A percentile compares a stretch with the other conserved stretches of the same genome.
These are phyloP conservation scores for Thecocarcelia acutangulata DNA, from an alignment of 2,888 invertebrate genomes.

Conservation along the genomic window DNA sequence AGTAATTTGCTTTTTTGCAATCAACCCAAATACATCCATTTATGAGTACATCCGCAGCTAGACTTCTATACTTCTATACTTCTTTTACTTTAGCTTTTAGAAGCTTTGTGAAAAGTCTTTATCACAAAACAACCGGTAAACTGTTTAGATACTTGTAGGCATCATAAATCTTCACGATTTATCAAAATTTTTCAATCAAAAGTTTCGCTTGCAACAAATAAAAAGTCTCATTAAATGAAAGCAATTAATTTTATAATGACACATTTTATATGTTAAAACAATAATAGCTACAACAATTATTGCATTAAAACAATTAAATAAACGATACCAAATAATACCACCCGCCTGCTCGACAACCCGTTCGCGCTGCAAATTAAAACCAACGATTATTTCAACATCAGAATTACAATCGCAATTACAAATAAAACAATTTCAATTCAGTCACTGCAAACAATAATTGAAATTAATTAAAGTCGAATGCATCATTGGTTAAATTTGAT, in stretches of 20 bases:
- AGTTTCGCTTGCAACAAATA: not conserved
- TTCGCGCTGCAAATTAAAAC: constrained; percentile 21
- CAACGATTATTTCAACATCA: constrained; percentile 48
- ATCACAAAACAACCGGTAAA: no score
- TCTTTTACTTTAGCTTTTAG: no score
- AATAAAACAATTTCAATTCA: constrained; percentile 54
- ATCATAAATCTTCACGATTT: not conserved
- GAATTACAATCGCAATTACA: constrained; percentile 53
- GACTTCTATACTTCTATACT: no score
- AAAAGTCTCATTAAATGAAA: constrained; percentile 33
- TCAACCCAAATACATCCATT: no score
- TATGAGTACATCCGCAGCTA: no score
- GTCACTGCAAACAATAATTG: constrained; percentile 61
- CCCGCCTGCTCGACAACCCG: not conserved
- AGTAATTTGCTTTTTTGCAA: no score
- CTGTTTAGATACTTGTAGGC: no score
- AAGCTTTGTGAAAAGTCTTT: no score
- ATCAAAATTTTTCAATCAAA: not conserved
- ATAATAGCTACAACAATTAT: constrained; percentile 46
- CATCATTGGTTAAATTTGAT: constrained; percentile 62
- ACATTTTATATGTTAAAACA: constrained; percentile 24
- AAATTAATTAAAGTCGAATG: constrained; percentile 65
- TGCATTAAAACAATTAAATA: constrained; percentile 41
- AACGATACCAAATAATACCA: constrained; percentile 4
- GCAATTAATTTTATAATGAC: constrained; percentile 28